A percentile compares a stretch with the other conserved stretches of the same genome.
These are phyloP conservation scores for Mobula hypostoma DNA, from an alignment of 2,113 vertebrate species.

Conservation along the genomic window DNA sequence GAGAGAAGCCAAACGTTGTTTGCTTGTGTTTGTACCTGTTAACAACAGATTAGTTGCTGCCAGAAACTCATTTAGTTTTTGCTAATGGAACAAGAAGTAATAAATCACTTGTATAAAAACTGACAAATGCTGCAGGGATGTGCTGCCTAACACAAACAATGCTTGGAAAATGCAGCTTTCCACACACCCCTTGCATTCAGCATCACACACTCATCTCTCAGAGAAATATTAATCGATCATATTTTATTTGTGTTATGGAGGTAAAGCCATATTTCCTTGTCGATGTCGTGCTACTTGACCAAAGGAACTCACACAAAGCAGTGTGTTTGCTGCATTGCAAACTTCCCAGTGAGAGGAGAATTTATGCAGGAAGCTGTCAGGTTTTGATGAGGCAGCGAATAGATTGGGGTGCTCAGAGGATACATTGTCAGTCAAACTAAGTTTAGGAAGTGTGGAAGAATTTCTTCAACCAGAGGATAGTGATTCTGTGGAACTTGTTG, in stretches of 20 bases:
- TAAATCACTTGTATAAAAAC: conserved; percentile 35
- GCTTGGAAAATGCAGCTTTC: neutral
- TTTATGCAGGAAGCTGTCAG: conserved; percentile 74
- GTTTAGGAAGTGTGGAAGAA: conserved; percentile 31
- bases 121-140: conserved; percentile 12
- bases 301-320: conserved; percentile 57
- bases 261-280: conserved; percentile 52
- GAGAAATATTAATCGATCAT: neutral
- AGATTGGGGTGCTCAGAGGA: conserved; percentile 64
- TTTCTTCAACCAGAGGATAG: no score
- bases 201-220: no score
- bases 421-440: conserved; percentile 67
- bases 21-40: conserved; percentile 31
- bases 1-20: conserved; percentile 16
- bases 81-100: conserved; percentile 36
- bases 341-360: conserved; percentile 60
- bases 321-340: conserved; percentile 54
- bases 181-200: neutral
- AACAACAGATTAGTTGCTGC: conserved; percentile 37
- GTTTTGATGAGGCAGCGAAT: conserved; percentile 79
- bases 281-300: conserved; percentile 56
- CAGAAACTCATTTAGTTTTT: conserved; percentile 36
- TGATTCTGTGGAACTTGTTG: no score
- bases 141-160: conserved; percentile 28
- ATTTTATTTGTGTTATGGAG: conserved; percentile 41